phyloP scores from a whole-genome alignment of 2,797 vertebrate genomes.

The Lepilemur ruficaudatus region DNA sequence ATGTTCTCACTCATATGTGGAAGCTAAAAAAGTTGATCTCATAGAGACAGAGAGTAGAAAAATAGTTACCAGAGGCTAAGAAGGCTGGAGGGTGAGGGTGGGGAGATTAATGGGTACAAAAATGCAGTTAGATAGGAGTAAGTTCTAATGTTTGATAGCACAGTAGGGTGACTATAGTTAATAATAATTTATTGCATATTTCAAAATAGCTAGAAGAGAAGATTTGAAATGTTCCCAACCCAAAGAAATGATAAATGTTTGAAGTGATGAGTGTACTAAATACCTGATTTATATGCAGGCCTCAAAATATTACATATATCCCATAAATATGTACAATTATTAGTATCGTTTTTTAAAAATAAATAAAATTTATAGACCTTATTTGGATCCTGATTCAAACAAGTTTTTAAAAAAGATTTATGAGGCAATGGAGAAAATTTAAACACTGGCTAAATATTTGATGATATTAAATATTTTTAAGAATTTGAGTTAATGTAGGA shows the following conservation, averaged over 20 bases:
- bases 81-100: neutral
- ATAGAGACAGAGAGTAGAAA: neutral
- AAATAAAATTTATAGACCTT: neutral
- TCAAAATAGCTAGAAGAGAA: neutral
- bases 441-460: neutral
- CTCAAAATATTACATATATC: neutral
- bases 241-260: neutral
- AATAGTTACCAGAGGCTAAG: neutral
- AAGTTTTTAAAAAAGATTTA: constrained; percentile 15
- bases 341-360: neutral
- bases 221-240: neutral
- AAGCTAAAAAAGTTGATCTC: neutral
- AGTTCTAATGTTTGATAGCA: neutral
- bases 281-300: neutral
- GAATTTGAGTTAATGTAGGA: neutral
- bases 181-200: neutral
- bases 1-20: neutral
- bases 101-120: neutral
- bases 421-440: neutral
- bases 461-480: neutral
- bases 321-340: neutral
- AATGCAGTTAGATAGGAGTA: neutral
- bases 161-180: neutral
- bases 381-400: constrained; percentile 19
- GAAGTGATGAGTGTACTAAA: neutral